Base-by-base conservation (phyloP, 2,888 invertebrate genomes). In the Nomada lathburiana region DNA sequence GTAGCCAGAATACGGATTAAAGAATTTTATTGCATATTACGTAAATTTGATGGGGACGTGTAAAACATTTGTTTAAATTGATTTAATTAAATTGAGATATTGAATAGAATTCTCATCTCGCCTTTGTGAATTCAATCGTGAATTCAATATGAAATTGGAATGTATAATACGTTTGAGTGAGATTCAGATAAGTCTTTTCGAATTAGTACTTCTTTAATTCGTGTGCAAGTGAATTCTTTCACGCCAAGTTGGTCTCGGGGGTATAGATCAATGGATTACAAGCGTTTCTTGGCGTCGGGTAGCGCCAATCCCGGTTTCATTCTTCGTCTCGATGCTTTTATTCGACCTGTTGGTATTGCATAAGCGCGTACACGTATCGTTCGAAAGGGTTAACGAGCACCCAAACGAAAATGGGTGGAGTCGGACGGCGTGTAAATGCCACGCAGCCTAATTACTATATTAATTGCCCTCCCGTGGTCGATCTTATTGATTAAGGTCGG, bases 381-480 rank as follows among this genome's bases (percentile, higher is more conserved):
- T 53, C 53, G 59, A 36, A 64, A 36, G 47, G 52, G 44, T 62
- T 73, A 59, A 73, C 70, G 62, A 63, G 18, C 23, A n/a, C 9
- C 10, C 44, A 52, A 80, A 89, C 88, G 83, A 47, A 47, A 91
- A 92, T 86, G 68, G 68, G 68, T 57, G 68, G 68, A 88, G 89
- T 88, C 73, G 83, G 53, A 74, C 84, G 87, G 80, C 86, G 80
- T 83, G 86, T 90, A 90, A 86, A 90, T 74, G 90, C 77, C 76
- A 59, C 50, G 67, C 16, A 47, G 52, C 60, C 73, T 77, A 80
- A 81, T 81, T 81, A 78, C 77, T 68, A 81, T 78, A 81, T 81
- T 81, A 74, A 76, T 71, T 71, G 71, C 82, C 76, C 89, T 83
- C 90, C 87, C 76, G 20, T n/a, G 53, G 57, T 55, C 36, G 60